Conservation (phyloP, 2,113 vertebrate species). For the Oryctolagus cuniculus region mOryCun1.1 NC_091443.1:2835001-2835500, state of each 20-base stretch:
- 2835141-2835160: no score
- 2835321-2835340: not conserved
- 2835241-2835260: not conserved
- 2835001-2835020: no score
- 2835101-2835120: rapidly evolving
- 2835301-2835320: conserved; percentile 2
- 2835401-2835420: not conserved
- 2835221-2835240: not conserved
- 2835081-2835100: no score
- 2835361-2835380: not conserved
- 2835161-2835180: no score
- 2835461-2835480: no score
- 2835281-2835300: conserved; percentile 23
- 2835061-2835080: no score
- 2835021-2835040: no score
- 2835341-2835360: not conserved
- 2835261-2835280: not conserved
- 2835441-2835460: no score
- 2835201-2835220: not conserved
- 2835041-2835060: no score
- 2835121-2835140: not conserved
- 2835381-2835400: not conserved
- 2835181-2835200: no score
- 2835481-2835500: no score
- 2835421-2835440: not conserved